Percentiles rank a stretch among this genome's conserved stretches.
phyloP scores from a whole-genome alignment of 2,797 vertebrate species.

The Allobates femoralis region DNA sequence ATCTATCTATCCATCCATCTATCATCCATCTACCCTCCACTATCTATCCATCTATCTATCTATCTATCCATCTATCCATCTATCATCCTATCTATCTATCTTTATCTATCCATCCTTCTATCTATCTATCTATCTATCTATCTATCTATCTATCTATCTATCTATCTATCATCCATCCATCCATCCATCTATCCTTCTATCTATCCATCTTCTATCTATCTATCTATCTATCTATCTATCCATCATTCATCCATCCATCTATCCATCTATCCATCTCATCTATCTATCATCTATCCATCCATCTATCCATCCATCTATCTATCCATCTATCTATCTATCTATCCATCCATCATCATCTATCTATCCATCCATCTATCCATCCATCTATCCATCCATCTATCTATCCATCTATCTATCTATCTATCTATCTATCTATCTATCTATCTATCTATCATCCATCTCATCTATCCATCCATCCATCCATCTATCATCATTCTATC shows the following conservation, averaged over 20 bases:
- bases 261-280: background rate
- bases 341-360: too few species aligned
- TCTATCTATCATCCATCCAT: background rate
- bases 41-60: background rate
- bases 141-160: background rate
- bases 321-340: constrained; percentile 11
- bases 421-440: background rate
- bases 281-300: background rate
- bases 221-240: constrained; percentile 3
- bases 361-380: too few species aligned
- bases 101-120: background rate
- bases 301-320: background rate
- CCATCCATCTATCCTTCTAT: too few species aligned
- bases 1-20: background rate
- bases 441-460: too few species aligned
- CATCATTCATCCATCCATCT: constrained; percentile 1
- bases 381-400: too few species aligned
- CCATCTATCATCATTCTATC: too few species aligned
- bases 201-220: too few species aligned
- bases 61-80: background rate
- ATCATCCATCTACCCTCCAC: background rate
- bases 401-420: too few species aligned
- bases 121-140: background rate
- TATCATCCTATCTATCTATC: constrained; percentile 5
- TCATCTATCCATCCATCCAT: too few species aligned